Base-by-base conservation (phyloP, 2,113 vertebrate species). In the Scomber colias region DNA sequence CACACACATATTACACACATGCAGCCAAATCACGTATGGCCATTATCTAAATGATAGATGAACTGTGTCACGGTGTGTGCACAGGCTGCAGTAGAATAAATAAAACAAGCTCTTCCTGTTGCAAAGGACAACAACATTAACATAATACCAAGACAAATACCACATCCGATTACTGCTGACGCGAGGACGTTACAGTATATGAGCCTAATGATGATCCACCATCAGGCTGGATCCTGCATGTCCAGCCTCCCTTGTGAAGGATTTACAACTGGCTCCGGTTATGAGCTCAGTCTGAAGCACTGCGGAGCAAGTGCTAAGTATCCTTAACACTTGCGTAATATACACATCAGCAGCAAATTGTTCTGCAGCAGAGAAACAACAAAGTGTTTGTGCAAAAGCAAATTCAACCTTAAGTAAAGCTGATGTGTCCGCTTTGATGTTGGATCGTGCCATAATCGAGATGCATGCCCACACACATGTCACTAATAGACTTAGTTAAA, bases 41-140 rank as follows among this genome's bases (percentile, higher is more conserved):
- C 65, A 90, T 92, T 84, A 88, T 83, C 78, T 78, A 21, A 84
- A 86, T 91, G 92, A 93, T 88, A 86, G 78, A 91, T 92, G 88
- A 88, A 76, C 71, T 68, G 71, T 65, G 84, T 86, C 73, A 51
- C 3, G 77, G 71, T 70, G 82, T 72, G 46, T 64, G 78, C 68
- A 44, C 79, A 67, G 63, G 84, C 89, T 55, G 75, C 64, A 11
- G 78, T 16, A 63, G 72, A 77, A 90, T 79, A 90, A 90, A 94
- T 89, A 90, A 89, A 84, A 74, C 71, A 44, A 59, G 85, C 75
- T 61, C 61, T 82, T 87, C 79, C 80, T 51, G 70, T 76, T 68
- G 44, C 82, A 87, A 89, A 87, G 85, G 84, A 91, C 88, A 90
- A 92, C 87, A 85, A 71, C 72, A 90, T 91, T 90, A 92, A 61